Evolutionary conservation across 2,113 vertebrate genomes (phyloP), one percentile per base, ranked within the genome.

Genomic region (Rhea americana): DNA sequence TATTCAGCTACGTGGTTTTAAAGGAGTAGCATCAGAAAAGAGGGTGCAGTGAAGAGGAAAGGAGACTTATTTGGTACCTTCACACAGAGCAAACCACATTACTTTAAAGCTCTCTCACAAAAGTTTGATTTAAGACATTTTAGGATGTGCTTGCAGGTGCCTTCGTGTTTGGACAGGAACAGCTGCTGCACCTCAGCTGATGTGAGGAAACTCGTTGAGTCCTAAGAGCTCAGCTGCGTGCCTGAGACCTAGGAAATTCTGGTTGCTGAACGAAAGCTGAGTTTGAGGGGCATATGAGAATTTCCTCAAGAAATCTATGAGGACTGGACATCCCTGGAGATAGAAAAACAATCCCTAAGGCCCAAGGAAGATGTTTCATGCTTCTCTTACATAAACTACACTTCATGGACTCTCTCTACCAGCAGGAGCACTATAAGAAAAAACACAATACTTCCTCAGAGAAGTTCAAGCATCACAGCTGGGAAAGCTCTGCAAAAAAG

Each of bases 1-100:
- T 47, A 2, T 39, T 85, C 63, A 30, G 18, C 39, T 35, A 11
- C 28, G 32, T 18, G 55, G 55, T 58, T 8, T 30, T 58, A 58
- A 58, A 32, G 55, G 28, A 58, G 18, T 58, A 32, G 19, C 14
- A 16, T 11, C 0, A 0, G 25, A 20, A 67, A 78, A 3, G 15
- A 77, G 7, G 18, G 25, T 25, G 47, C 10, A 0, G 0, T 32
- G 25, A 70, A 74, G 45, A 55, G 43, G 22, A 62, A 77, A 41
- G 17, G 17, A 51, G 18, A 26, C 1, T 8, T 58, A 11, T 17
- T 63, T 81, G 39, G 1, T 28, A 45, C 65, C 41, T 45, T 43
- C 41, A 45, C 28, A 37, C 47, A 71, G 47, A 19, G 8, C 19
- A 87, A 87, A 35, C 1, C 21, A 13, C 24, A 6, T 37, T 3